Percentiles rank a stretch among this genome's conserved stretches.
Evolutionary conservation across 2,113 vertebrate species (phyloP).

Genomic region (Sus scrofa): T2T-Sscrofa CM000816.6:52048001-52048500

Average conservation of each 20-base stretch:
- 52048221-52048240: conserved; percentile 52
- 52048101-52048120: conserved; percentile 59
- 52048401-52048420: conserved; percentile 1
- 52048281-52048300: conserved; percentile 60
- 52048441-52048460: background rate
- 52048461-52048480: conserved; percentile 17
- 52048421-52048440: background rate
- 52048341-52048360: conserved; percentile 21
- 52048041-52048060: conserved; percentile 57
- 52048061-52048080: background rate
- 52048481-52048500: conserved; percentile 64
- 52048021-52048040: conserved; percentile 50
- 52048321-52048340: conserved; percentile 55
- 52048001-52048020: conserved; percentile 45
- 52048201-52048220: conserved; percentile 71
- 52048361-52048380: background rate
- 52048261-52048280: conserved; percentile 62
- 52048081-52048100: conserved; percentile 68
- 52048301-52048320: conserved; percentile 56
- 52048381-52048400: background rate
- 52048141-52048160: conserved; percentile 44
- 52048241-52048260: conserved; percentile 68
- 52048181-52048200: conserved; percentile 54
- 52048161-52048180: conserved; percentile 69
- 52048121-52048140: conserved; percentile 65